Conservation (phyloP, 30 jellyfish, hydroid and myxozoan species). For the Hydra vulgaris region DNA sequence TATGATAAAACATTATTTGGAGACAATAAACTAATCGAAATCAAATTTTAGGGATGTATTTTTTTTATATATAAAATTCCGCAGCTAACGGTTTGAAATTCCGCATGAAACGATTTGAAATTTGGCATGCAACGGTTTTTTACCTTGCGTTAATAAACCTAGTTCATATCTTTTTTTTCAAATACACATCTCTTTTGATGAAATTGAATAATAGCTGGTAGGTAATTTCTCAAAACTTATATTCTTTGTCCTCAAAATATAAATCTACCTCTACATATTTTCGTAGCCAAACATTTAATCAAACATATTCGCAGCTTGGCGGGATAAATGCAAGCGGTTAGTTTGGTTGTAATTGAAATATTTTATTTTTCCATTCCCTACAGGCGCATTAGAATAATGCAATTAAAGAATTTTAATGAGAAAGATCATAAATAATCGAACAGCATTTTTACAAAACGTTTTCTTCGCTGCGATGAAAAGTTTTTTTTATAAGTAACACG, state of each 20-base stretch:
- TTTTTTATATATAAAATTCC: too few relatives aligned
- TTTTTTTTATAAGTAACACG: neutral
- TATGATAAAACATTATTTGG: too few relatives aligned
- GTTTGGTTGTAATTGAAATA: neutral
- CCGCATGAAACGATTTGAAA: too few relatives aligned
- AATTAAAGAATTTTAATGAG: neutral
- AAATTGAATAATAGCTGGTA: too few relatives aligned
- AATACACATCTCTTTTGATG: too few relatives aligned
- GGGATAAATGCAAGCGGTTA: neutral
- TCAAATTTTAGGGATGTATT: too few relatives aligned
- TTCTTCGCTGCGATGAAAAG: neutral
- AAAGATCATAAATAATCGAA: neutral
- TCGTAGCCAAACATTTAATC: neutral
- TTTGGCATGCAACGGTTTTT: too few relatives aligned
- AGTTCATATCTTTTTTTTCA: too few relatives aligned
- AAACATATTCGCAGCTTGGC: neutral
- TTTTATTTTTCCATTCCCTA: neutral
- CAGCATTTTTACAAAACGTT: neutral
- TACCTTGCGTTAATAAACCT: too few relatives aligned
- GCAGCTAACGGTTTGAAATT: too few relatives aligned
- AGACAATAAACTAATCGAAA: too few relatives aligned
- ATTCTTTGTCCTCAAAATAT: neutral
- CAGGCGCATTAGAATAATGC: neutral
- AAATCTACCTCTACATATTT: neutral
- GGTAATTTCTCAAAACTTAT: too few relatives aligned